Conservation (phyloP, 2,113 vertebrate genomes). For the Sceloporus tristichus region DNA sequence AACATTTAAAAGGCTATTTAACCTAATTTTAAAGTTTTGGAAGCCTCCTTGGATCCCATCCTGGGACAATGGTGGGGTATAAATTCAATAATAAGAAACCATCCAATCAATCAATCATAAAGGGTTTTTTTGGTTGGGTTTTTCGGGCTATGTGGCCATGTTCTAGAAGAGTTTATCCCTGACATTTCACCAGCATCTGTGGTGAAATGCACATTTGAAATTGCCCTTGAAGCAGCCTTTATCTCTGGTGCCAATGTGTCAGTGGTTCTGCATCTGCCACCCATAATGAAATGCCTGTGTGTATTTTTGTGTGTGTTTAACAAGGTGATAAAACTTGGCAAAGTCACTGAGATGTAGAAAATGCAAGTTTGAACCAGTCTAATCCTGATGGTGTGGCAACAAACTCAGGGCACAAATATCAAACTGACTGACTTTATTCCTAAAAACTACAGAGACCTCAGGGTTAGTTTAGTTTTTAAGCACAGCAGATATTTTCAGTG, state of each 20-base stretch:
- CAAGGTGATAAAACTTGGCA: slow-evolving; percentile 13
- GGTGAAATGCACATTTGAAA: not conserved
- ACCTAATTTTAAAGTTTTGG: too few species aligned
- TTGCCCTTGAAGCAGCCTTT: not conserved
- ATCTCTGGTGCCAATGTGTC: not conserved
- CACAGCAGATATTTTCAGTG: not conserved
- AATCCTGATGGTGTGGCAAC: not conserved
- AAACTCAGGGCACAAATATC: not conserved
- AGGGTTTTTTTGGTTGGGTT: too few species aligned
- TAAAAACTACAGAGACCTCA: not conserved
- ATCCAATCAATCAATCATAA: too few species aligned
- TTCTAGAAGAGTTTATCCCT: too few species aligned
- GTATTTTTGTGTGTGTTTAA: not conserved
- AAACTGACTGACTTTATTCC: slow-evolving; percentile 1
- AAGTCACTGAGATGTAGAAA: slow-evolving; percentile 18
- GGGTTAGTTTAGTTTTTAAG: not conserved
- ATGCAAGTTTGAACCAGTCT: slow-evolving; percentile 19
- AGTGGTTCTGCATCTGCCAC: not conserved
- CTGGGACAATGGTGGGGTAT: too few species aligned
- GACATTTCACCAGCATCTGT: too few species aligned
- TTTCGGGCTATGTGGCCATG: too few species aligned
- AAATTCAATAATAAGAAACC: too few species aligned
- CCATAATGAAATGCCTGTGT: not conserved
- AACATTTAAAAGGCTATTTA: too few species aligned
- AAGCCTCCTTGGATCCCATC: too few species aligned